Evolutionary conservation across 2,888 invertebrate species (phyloP), one percentile per base, ranked within the genome.

Genomic region (Lasius platythorax): DNA sequence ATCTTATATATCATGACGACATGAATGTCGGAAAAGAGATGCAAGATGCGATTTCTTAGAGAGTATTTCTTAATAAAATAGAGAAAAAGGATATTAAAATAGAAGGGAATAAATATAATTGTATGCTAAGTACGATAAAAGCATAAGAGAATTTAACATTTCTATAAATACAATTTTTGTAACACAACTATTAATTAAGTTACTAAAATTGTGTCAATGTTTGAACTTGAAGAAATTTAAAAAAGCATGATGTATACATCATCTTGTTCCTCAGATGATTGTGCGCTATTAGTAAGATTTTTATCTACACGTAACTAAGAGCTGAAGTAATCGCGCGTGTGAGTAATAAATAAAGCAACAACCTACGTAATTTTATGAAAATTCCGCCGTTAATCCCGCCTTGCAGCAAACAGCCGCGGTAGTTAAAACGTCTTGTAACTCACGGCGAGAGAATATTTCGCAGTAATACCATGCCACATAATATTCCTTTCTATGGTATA

Each of bases 371-470:
- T 79, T 46, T 61, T 79, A 46, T 12, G 70, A 79, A 72, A 79
- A 79, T 79, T 79, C 46, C 67, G 5, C 56, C 70, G 58, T 37
- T 70, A 72, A 79, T 79, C 33, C 61, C 23, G 33, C 33, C 58
- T 61, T 3, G 70, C 61, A 33, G 72, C 72, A 28, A 46, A 46
- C 61, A 61, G 46, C 18, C 70, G 46, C 61, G 72, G 61, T 72
- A 79, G 79, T 72, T 79, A 72, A 70, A 72, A 61, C 46, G 23
- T 79, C 79, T 79, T 79, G 61, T 79, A 79, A 79, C 33, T 79
- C 72, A 79, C 33, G 23, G 23, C 70, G 46, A 61, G 46, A 46
- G 46, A 79, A 37, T 79, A 72, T 79, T 79, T 72, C 23, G 72
- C 72, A 37, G 61, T 79, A 79, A 72, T 79, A 72, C 18, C 18